Conservation (phyloP, 2,888 invertebrate genomes). For the Psylliodes chrysocephalus region DNA sequence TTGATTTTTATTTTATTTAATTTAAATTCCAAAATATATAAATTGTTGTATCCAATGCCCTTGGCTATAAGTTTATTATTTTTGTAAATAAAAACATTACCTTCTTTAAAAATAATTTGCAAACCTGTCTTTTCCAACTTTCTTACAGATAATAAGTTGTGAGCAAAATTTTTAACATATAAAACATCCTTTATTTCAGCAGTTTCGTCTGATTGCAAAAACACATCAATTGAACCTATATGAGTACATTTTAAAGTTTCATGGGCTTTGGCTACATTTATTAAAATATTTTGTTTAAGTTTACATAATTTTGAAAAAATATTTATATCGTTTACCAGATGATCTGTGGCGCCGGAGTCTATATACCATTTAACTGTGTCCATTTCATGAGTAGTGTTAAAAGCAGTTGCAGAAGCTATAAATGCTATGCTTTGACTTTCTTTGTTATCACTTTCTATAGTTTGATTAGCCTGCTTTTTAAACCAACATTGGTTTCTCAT, state of each 20-base stretch:
- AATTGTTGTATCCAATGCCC: not conserved
- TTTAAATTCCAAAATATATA: not conserved
- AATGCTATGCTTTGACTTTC: too few species aligned
- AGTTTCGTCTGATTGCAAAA: not conserved
- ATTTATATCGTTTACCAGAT: too few species aligned
- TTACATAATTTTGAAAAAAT: not conserved
- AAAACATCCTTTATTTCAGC: not conserved
- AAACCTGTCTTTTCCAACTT: not conserved
- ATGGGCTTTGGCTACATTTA: not conserved
- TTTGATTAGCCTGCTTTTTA: too few species aligned
- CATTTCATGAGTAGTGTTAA: too few species aligned
- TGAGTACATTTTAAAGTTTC: not conserved
- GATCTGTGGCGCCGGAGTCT: not conserved
- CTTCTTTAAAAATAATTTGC: slow-evolving; percentile 5
- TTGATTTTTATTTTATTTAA: not conserved
- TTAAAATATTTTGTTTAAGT: not conserved
- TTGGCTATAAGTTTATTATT: not conserved
- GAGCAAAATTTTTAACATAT: not conserved
- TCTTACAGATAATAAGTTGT: not conserved
- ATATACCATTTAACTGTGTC: too few species aligned
- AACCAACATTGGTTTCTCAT: too few species aligned
- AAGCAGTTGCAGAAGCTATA: too few species aligned
- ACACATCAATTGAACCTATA: not conserved
- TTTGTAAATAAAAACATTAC: not conserved
- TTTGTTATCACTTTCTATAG: too few species aligned